A percentile compares a stretch with the other conserved stretches of the same genome.
phyloP scores from a whole-genome alignment of 2,113 vertebrate genomes.

The Ceyx melanurus region DNA sequence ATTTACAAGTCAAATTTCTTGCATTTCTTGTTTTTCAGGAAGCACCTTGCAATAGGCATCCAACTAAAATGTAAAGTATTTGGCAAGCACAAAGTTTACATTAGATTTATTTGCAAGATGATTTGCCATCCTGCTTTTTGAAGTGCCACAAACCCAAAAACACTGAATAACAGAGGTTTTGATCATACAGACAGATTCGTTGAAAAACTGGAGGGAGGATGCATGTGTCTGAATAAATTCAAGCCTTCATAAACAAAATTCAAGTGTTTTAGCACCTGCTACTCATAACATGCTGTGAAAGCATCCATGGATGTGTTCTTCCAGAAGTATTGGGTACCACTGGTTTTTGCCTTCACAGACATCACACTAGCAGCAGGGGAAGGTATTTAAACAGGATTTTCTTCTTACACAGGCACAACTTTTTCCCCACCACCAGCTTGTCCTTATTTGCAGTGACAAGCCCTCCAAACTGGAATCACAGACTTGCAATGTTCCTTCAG shows the following conservation, averaged over 20 bases:
- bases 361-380: background rate
- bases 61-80: background rate
- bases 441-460: background rate
- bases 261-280: constrained; percentile 24
- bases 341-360: background rate
- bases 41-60: background rate
- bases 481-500: background rate
- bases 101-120: constrained; percentile 2
- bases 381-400: background rate
- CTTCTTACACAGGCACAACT: background rate
- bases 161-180: background rate
- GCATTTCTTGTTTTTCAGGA: background rate
- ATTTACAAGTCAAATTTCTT: background rate
- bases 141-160: constrained; percentile 29
- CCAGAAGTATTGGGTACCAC: background rate
- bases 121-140: background rate
- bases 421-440: accelerated
- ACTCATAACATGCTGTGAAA: background rate
- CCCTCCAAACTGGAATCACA: background rate
- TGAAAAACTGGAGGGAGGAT: background rate
- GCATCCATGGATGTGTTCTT: background rate
- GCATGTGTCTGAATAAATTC: background rate
- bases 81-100: background rate
- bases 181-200: background rate
- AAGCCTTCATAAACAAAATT: constrained; percentile 24